Evolutionary conservation across 2,888 invertebrate genomes (phyloP).

Genomic region (Colletes collaris): DNA sequence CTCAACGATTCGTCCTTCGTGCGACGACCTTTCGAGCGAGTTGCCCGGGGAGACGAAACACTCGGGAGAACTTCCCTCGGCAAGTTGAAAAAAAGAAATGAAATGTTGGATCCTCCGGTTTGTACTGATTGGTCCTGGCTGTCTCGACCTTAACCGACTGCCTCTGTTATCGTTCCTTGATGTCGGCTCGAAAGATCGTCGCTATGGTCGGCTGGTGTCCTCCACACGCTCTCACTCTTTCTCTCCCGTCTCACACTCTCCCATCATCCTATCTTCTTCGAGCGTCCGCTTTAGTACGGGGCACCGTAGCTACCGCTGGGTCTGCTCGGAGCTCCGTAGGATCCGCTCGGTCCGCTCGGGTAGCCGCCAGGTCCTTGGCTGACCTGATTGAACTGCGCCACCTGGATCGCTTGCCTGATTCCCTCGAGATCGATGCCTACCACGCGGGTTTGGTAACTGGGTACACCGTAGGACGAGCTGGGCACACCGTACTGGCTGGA

Average conservation of each 20-base stretch:
- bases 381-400: slow-evolving; percentile 92
- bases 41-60: neutral
- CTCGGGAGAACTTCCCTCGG: slow-evolving; percentile 25
- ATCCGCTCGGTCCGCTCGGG: slow-evolving; percentile 79
- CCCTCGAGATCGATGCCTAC: slow-evolving; percentile 94
- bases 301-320: slow-evolving; percentile 88
- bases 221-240: slow-evolving; percentile 44
- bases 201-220: slow-evolving; percentile 55
- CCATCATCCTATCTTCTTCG: slow-evolving; percentile 43
- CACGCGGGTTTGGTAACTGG: slow-evolving; percentile 86
- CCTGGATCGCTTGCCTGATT: slow-evolving; percentile 93
- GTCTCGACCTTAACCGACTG: slow-evolving; percentile 9
- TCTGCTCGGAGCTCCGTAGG: slow-evolving; percentile 84
- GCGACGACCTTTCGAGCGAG: slow-evolving; percentile 63
- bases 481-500: slow-evolving; percentile 84
- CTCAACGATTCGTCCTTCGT: slow-evolving; percentile 40
- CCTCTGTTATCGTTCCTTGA: neutral
- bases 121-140: neutral
- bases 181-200: slow-evolving; percentile 61
- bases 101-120: neutral
- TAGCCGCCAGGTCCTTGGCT: slow-evolving; percentile 84
- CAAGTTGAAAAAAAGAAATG: neutral
- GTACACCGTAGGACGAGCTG: slow-evolving; percentile 88
- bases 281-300: slow-evolving; percentile 83
- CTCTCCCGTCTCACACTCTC: slow-evolving; percentile 44